Base-by-base conservation (phyloP, 1,140 invertebrate genomes). In the Papilio polytes region DNA sequence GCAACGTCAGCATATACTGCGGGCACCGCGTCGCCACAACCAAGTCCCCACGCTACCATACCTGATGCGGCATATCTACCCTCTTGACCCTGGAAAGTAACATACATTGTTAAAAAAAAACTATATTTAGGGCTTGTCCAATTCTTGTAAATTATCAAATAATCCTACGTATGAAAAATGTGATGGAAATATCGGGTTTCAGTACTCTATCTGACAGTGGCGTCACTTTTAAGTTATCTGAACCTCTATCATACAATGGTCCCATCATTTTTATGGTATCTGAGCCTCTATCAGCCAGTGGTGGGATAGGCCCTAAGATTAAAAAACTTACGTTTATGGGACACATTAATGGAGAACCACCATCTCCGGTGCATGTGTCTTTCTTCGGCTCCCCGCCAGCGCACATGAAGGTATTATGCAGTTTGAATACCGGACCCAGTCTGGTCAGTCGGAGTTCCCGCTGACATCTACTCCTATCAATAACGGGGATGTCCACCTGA, bases 391-490 rank as follows among this genome's bases (percentile, higher is more conserved):
- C 96, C 0, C 97, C 97, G 2, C 97, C 97, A 1, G 97, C 97
- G 87, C 97, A 98, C 82, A 97, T 96, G 88, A 98, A 98, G 51
- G 96, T 96, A 0, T 95, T 84, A 87, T 98, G 96, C 18, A 98
- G 92, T 63, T 95, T 86, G 86, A 97, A 98, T 81, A 95, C 90
- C 4, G 89, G 87, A 0, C 97, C 97, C 0, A 98, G 91, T 78
- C 96, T 92, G 0, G 97, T 97, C 66, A 87, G 93, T 36, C 96
- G 93, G 2, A 97, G 89, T 12, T 90, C 83, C 1, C 88, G 85
- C 83, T 96, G 92, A 82, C 97, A 98, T 1, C 84, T 85, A 0
- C 80, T 80, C 59, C 91, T 89, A 3, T 36, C 31, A 36, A 36
- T 3, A 36, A 36, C 31, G 2, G 31, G 31, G 31, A 36, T 36